Conservation (phyloP, 2,797 vertebrate genomes). For the Pogonophryne albipinna region DNA sequence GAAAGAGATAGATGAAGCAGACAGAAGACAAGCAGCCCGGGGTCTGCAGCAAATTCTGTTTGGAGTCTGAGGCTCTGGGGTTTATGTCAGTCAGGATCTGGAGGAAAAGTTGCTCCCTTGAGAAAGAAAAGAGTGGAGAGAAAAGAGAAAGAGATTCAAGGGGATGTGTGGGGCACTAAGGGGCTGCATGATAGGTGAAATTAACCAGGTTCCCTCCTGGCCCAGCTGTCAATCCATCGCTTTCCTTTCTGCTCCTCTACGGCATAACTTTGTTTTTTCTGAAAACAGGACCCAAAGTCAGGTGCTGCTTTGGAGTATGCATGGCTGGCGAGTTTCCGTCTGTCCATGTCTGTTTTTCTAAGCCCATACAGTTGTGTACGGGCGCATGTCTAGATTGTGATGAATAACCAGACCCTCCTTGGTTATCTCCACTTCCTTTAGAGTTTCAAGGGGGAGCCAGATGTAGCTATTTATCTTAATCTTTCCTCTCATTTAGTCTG, state of each 20-base stretch:
- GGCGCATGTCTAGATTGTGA: conserved; percentile 79
- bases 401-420: conserved; percentile 80
- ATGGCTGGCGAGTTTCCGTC: conserved; percentile 55
- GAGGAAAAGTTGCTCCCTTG: conserved; percentile 78
- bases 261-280: conserved; percentile 34
- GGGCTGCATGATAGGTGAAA: conserved; percentile 83
- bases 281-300: conserved; percentile 66
- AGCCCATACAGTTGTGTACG: conserved; percentile 65
- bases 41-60: conserved; percentile 72
- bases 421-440: conserved; percentile 83
- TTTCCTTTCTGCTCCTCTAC: conserved; percentile 52
- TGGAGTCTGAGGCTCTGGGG: conserved; percentile 71
- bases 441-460: conserved; percentile 79
- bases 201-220: conserved; percentile 82
- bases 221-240: conserved; percentile 72
- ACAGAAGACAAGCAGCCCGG: conserved; percentile 70
- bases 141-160: conserved; percentile 68
- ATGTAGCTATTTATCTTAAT: conserved; percentile 84
- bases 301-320: conserved; percentile 66
- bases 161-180: conserved; percentile 72
- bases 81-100: conserved; percentile 77
- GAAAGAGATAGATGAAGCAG: conserved; percentile 80
- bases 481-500: conserved; percentile 76
- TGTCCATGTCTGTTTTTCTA: conserved; percentile 63
- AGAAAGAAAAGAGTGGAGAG: conserved; percentile 57